Evolutionary conservation across 2,888 invertebrate genomes (phyloP), one percentile per base, ranked within the genome.

Genomic region (Lapara coniferarum): DNA sequence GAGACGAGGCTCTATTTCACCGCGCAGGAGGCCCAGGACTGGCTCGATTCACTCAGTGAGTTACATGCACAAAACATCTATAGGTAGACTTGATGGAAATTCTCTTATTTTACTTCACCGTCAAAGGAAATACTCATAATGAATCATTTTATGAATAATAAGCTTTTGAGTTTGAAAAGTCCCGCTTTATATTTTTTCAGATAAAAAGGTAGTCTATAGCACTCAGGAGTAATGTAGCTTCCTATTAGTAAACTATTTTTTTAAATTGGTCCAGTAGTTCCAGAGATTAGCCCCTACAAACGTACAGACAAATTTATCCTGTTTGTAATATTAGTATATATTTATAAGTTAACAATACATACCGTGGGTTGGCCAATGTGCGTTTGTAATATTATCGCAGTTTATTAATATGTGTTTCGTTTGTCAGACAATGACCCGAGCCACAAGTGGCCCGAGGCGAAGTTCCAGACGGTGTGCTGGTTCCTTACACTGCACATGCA

Each of bases 391-490:
- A 25, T 25, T 25, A 25, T 25, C 1, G 1, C 25, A 25, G 25
- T 6, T 66, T n/a, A 12, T 37, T 44, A 10, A 25, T 53, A 44
- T 57, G 56, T 59, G 30, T 56, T 46, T 51, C 37, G 46, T 74
- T 70, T 75, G 0, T n/a, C 79, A 95, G 95, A 91, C 72, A 93
- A 92, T 66, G 90, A 91, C 71, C 88, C 91, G 1, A 88, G 85
- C 46, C 95, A 96, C 85, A 91, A 94, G 66, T 97, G 97, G 96
- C 95, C 95, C 12, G 96, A 97, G 68, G 95, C 97, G 3, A 99
- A 98, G 83, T 99, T 99, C 90, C 97, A 98, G 74, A 99, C 99
- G 0, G 97, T 98, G 78, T 99, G 99, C 86, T 99, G 99, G 98
- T 99, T 98, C 92, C 94, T 99, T 66, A 98, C 99, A 0, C 94